Evolutionary conservation across 2,888 invertebrate species (phyloP).

Genomic region (Euphydryas editha): DNA sequence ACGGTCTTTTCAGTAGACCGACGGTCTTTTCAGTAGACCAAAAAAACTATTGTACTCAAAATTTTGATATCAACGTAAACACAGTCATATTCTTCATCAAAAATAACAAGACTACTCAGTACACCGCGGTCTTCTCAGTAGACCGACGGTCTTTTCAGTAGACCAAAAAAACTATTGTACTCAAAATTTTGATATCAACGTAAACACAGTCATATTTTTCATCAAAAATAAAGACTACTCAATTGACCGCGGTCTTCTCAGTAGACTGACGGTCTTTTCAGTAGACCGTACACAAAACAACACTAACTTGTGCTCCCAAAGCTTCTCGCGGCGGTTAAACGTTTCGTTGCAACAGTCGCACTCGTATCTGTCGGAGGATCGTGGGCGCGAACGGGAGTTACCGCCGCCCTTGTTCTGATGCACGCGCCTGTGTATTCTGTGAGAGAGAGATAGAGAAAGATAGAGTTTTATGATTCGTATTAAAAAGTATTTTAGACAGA

Average conservation of each 20-base stretch:
- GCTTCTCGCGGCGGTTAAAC: slow-evolving; percentile 72
- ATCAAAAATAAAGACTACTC: too few species aligned
- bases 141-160: too few species aligned
- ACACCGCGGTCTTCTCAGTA: too few species aligned
- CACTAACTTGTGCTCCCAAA: slow-evolving; percentile 68
- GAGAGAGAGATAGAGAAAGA: too few species aligned
- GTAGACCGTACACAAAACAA: background rate
- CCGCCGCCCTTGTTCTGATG: slow-evolving; percentile 68
- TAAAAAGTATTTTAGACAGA: too few species aligned
- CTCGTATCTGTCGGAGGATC: slow-evolving; percentile 71
- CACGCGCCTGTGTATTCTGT: slow-evolving; percentile 73
- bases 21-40: background rate
- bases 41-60: too few species aligned
- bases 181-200: too few species aligned
- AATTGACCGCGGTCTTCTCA: background rate
- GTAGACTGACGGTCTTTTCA: slow-evolving; percentile 8
- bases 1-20: slow-evolving; percentile 1
- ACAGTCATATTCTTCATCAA: background rate
- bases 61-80: background rate
- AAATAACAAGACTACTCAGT: too few species aligned
- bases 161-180: too few species aligned
- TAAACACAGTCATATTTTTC: too few species aligned
- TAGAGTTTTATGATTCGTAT: too few species aligned
- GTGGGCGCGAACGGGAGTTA: slow-evolving; percentile 59
- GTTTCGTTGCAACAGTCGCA: slow-evolving; percentile 76